Evolutionary conservation across 2,113 vertebrate species (phyloP).

Genomic region (Dipodomys merriami): DNA sequence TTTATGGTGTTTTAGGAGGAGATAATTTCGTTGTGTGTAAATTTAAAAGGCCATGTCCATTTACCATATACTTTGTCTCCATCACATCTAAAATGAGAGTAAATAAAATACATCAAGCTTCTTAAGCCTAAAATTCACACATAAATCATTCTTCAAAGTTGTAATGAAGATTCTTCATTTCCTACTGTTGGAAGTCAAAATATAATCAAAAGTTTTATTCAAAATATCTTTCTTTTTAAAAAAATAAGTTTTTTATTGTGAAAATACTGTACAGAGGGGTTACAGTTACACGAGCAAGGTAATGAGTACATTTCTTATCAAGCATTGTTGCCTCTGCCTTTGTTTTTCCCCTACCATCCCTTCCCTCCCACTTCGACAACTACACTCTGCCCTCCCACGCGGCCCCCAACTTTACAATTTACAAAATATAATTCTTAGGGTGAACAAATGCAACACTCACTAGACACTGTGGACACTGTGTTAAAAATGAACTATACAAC

Average conservation of each 20-base stretch:
- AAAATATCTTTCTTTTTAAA: background rate
- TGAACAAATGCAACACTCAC: too few relatives aligned
- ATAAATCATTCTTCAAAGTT: conserved; percentile 43
- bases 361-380: too few relatives aligned
- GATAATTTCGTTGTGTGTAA: background rate
- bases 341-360: too few relatives aligned
- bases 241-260: too few relatives aligned
- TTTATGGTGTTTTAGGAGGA: background rate
- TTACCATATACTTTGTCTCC: conserved; percentile 33
- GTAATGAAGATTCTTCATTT: background rate
- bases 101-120: conserved; percentile 44
- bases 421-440: background rate
- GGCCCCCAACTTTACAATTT: too few relatives aligned
- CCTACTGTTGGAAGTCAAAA: conserved; percentile 44
- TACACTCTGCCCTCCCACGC: too few relatives aligned
- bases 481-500: too few relatives aligned
- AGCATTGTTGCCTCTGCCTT: too few relatives aligned
- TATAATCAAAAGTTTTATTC: conserved; percentile 37
- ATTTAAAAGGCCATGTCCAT: conserved; percentile 17
- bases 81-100: background rate
- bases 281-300: too few relatives aligned
- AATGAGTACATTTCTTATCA: too few relatives aligned
- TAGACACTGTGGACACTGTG: too few relatives aligned
- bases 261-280: too few relatives aligned
- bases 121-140: conserved; percentile 46